A percentile compares a stretch with the other conserved stretches of the same genome.
Evolutionary conservation across 1,140 invertebrate genomes (phyloP).

Genomic region (Plutomurus gul): DNA sequence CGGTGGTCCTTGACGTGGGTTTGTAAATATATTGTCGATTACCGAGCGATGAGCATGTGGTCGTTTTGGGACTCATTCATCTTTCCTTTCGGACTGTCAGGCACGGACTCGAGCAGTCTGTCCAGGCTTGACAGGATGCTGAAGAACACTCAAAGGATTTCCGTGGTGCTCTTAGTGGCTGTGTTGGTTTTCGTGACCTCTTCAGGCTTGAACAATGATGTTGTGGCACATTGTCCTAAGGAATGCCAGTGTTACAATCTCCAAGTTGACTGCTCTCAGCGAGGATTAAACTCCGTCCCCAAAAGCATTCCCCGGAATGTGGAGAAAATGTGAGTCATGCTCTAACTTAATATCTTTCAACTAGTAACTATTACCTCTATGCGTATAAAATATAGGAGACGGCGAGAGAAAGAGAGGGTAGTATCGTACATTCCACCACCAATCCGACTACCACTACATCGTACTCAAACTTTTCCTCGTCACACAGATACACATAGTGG

Average conservation of each 20-base stretch:
- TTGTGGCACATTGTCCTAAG: conserved; percentile 69
- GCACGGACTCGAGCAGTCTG: conserved; percentile 29
- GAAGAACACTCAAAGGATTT: conserved; percentile 50
- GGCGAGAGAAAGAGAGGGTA: too few relatives aligned
- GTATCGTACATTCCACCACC: too few relatives aligned
- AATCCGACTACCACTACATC: too few relatives aligned
- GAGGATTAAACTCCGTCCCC: conserved; percentile 77
- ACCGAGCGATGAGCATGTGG: conserved; percentile 3
- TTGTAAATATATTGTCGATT: conserved; percentile 36
- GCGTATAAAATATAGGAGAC: too few relatives aligned
- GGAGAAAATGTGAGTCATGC: conserved; percentile 79
- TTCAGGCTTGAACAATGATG: conserved; percentile 50
- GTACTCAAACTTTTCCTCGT: too few relatives aligned
- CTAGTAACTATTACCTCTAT: neutral
- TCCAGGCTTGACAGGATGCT: conserved; percentile 48
- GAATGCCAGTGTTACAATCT: conserved; percentile 76
- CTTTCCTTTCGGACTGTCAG: conserved; percentile 11
- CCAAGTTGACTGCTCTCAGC: conserved; percentile 79
- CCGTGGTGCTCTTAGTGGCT: conserved; percentile 51
- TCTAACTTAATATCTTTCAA: conserved; percentile 3
- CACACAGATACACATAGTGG: too few relatives aligned
- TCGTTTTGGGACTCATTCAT: conserved; percentile 41
- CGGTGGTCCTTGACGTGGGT: conserved; percentile 28
- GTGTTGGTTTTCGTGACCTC: conserved; percentile 52
- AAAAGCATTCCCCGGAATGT: conserved; percentile 72